These are phyloP conservation scores for Aphyosemion australe DNA, from an alignment of 2,113 vertebrate genomes.

Conservation along the genomic window DNA sequence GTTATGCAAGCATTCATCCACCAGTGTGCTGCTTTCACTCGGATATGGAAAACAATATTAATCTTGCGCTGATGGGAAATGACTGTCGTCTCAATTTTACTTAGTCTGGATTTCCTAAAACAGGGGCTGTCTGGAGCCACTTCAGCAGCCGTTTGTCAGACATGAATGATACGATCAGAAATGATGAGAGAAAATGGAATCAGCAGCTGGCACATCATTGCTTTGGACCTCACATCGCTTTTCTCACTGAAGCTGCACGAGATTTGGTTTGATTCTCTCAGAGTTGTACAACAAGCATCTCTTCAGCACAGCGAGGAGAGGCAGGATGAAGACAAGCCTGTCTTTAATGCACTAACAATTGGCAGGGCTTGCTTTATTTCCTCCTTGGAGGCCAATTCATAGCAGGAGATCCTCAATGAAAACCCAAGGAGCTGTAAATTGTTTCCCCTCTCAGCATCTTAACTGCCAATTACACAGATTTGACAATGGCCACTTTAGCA, in stretches of 20 bases:
- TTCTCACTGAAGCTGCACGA: conserved; percentile 17
- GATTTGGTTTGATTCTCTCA: conserved; percentile 28
- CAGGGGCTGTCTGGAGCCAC: conserved; percentile 9
- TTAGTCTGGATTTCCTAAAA: conserved; percentile 36
- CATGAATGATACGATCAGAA: conserved; percentile 28
- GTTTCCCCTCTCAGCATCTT: conserved; percentile 41
- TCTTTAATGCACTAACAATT: conserved; percentile 13
- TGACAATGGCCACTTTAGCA: conserved; percentile 40
- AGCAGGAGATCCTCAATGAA: conserved; percentile 47
- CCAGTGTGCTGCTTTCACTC: conserved; percentile 11
- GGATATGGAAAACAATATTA: conserved; percentile 40
- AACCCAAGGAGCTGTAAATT: conserved; percentile 57
- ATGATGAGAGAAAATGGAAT: conserved; percentile 24
- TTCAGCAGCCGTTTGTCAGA: conserved; percentile 32
- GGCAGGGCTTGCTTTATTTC: conserved; percentile 36
- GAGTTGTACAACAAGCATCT: conserved; percentile 23
- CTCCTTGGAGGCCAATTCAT: conserved; percentile 53
- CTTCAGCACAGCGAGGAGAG: conserved; percentile 20
- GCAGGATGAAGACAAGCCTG: conserved; percentile 43
- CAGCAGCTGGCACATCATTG: conserved; percentile 9
- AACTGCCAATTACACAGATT: conserved; percentile 56
- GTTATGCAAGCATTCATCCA: neutral
- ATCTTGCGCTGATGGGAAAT: conserved; percentile 40
- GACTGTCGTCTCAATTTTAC: conserved; percentile 34
- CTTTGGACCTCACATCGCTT: neutral